phyloP scores from a whole-genome alignment of 2,888 invertebrate genomes.

The Tyria jacobaeae region DNA sequence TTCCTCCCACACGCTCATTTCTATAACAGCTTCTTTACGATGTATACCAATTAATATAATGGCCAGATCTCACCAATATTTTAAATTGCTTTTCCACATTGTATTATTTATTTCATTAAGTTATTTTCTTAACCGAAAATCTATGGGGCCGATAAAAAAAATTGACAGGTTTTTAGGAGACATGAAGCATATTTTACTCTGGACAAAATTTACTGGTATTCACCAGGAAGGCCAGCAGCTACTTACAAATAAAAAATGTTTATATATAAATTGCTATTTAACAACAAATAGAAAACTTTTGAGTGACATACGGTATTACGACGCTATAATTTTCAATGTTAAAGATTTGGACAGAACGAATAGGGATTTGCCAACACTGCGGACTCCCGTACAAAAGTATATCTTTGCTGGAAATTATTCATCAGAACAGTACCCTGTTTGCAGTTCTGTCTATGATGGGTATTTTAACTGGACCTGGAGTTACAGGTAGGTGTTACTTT shows the following conservation, averaged over 20 bases:
- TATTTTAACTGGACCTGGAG: constrained; percentile 83
- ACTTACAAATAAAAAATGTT: constrained; percentile 61
- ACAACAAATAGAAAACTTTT: constrained; percentile 66
- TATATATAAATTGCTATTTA: constrained; percentile 67
- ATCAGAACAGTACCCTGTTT: constrained; percentile 71
- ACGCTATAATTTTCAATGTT: constrained; percentile 71
- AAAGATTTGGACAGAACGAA: constrained; percentile 57
- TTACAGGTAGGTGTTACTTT: constrained; percentile 65
- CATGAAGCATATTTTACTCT: constrained; percentile 70
- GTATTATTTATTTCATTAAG: constrained; percentile 40
- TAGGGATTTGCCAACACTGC: constrained; percentile 51
- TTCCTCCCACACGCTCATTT: constrained; percentile 2
- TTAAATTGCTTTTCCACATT: constrained; percentile 51
- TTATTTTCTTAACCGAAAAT: constrained; percentile 38
- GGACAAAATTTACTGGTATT: constrained; percentile 63
- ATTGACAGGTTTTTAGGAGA: constrained; percentile 63
- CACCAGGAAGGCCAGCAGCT: constrained; percentile 59
- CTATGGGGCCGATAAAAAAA: constrained; percentile 43
- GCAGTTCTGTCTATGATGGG: constrained; percentile 62
- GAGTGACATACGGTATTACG: constrained; percentile 67
- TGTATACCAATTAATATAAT: constrained; percentile 28
- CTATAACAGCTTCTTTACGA: neutral
- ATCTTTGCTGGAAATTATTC: constrained; percentile 75
- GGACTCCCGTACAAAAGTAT: constrained; percentile 69
- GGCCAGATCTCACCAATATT: constrained; percentile 48